Percentiles rank a stretch among this genome's conserved stretches.
Conservation (phyloP, 2,113 vertebrate species). For the Anthoscopus minutus region DNA sequence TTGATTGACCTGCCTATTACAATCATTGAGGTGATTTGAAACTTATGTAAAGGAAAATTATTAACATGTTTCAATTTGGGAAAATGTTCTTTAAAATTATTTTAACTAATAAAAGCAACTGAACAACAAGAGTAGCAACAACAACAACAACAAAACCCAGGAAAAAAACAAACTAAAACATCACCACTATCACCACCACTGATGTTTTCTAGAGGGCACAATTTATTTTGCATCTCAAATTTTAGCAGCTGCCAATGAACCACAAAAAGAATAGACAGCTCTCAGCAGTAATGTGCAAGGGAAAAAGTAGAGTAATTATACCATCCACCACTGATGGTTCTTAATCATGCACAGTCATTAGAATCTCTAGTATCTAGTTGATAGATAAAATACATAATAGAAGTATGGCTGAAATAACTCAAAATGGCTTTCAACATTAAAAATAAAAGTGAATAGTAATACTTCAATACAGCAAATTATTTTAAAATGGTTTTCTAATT, state of each 20-base stretch:
- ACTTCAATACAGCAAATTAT: background rate
- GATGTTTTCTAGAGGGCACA: background rate
- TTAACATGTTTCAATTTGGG: background rate
- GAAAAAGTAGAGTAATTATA: background rate
- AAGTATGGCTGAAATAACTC: background rate
- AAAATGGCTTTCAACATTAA: background rate
- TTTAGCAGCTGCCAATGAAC: background rate
- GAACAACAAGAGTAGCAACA: background rate
- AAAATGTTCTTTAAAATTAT: background rate
- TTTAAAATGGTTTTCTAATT: background rate
- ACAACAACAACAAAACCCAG: accelerated
- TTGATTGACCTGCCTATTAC: background rate
- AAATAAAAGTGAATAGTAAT: background rate
- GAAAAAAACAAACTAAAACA: background rate
- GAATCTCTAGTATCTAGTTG: background rate
- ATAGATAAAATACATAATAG: background rate
- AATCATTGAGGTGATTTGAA: background rate
- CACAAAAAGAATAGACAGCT: background rate
- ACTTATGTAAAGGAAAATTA: background rate
- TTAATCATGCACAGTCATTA: background rate
- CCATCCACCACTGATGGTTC: background rate
- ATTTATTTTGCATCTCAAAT: background rate
- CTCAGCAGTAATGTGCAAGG: background rate
- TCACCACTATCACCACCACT: accelerated
- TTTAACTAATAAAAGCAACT: background rate